A percentile compares a stretch with the other conserved stretches of the same genome.
Evolutionary conservation across 1,140 invertebrate genomes (phyloP).

Genomic region (Cyphomyrmex costatus): DNA sequence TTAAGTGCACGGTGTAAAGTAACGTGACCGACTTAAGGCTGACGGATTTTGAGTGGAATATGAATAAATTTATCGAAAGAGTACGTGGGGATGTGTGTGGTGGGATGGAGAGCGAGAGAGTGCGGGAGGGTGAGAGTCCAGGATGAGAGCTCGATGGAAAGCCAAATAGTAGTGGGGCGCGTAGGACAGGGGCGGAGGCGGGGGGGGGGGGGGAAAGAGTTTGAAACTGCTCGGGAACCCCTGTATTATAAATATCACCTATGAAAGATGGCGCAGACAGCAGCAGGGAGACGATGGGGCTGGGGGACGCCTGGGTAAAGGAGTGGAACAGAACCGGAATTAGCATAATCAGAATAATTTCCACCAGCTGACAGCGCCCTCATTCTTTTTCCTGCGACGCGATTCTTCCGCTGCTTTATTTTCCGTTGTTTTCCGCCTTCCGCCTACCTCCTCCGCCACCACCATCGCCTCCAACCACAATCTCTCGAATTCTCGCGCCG

Average conservation of each 20-base stretch:
- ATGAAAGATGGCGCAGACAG: constrained; percentile 87
- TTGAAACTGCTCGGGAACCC: constrained; percentile 86
- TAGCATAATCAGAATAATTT: constrained; percentile 88
- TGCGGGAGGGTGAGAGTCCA: constrained; percentile 35
- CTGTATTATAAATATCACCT: constrained; percentile 87
- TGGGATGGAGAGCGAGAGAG: constrained; percentile 36
- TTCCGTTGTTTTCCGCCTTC: constrained; percentile 84
- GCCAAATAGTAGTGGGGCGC: constrained; percentile 57
- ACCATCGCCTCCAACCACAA: constrained; percentile 5
- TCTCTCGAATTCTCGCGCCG: constrained; percentile 80
- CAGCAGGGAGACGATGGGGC: constrained; percentile 82
- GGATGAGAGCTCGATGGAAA: constrained; percentile 69
- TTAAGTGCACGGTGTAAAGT: constrained; percentile 41
- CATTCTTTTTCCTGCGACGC: constrained; percentile 86
- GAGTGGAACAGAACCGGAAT: constrained; percentile 87
- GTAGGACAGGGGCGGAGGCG: constrained; percentile 13
- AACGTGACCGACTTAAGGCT: constrained; percentile 68
- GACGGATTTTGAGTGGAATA: constrained; percentile 77
- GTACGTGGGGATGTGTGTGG: constrained; percentile 63
- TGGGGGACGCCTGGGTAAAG: constrained; percentile 85
- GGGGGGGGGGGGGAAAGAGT: constrained; percentile 83
- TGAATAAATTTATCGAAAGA: constrained; percentile 83
- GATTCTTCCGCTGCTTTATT: constrained; percentile 86
- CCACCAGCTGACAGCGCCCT: constrained; percentile 87
- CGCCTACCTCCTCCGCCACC: constrained; percentile 65